Base-by-base conservation (phyloP, 1,140 invertebrate species). In the Magallana angulata region DNA sequence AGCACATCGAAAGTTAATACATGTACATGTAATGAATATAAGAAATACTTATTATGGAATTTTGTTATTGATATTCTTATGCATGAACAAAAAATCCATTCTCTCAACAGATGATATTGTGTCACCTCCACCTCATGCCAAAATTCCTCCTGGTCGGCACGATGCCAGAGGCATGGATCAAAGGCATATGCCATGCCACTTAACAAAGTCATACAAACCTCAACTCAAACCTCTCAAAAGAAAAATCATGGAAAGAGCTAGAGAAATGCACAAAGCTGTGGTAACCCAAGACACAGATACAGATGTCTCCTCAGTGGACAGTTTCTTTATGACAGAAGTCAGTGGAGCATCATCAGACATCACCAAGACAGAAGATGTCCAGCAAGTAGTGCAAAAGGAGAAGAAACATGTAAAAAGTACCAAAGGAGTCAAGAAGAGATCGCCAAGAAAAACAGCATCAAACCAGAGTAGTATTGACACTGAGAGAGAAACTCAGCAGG, bases 131-230 rank as follows among this genome's bases (percentile, higher is more conserved):
- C 84, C 56, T 6, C 90, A 87, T 85, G 84, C 85, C 9, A 92
- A 62, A 18, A 82, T 88, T 71, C 91, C 91, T n/a, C 88, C 92
- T 57, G 92, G 93, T 60, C 88, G 93, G 16, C 91, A 93, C 90
- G 91, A 93, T 91, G 84, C 90, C 1, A 68, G 92, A 84, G 92
- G 92, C 1, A 62, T 90, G 36, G 91, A 92, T 88, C 76, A 71
- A 6, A 85, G 92, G 36, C 93, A 94, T 62, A 91, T 93, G 91
- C 92, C 93, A 36, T 94, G 93, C 88, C 88, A 91, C 76, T 81
- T 93, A 18, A 91, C 91, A 24, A 93, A 91, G 60, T 89, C 87
- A 36, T 90, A 86, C 11, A 93, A 92, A 84, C 89, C 90, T 8
- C 89, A 91, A 57, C 84, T 93, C 8, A 92, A 91, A 90, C 92